A percentile compares a stretch with the other conserved stretches of the same genome.
phyloP scores from a whole-genome alignment of 1,140 invertebrate genomes.

The Zelostemma sp. region DNA sequence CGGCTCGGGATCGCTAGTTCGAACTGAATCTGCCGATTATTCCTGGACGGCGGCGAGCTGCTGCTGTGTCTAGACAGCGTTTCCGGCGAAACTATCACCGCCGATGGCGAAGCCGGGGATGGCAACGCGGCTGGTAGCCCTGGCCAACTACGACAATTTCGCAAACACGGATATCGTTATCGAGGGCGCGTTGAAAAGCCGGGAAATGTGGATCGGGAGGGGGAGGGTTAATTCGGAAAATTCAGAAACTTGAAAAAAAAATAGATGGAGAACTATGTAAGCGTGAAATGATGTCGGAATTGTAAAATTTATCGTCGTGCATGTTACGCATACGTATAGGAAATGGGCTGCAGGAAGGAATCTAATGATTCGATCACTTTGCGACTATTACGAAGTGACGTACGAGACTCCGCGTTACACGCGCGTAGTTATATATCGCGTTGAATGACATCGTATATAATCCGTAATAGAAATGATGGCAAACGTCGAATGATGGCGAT shows the following conservation, averaged over 20 bases:
- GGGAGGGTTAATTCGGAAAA: too few relatives aligned
- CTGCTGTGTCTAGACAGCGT: conserved; percentile 76
- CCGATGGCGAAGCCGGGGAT: conserved; percentile 78
- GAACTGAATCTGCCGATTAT: conserved; percentile 58
- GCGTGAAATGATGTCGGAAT: background rate
- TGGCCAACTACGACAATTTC: conserved; percentile 61
- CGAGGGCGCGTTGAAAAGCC: background rate
- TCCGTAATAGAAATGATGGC: too few relatives aligned
- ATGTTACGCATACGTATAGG: background rate
- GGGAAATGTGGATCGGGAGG: too few relatives aligned
- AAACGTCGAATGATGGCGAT: too few relatives aligned
- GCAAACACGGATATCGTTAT: conserved; percentile 6
- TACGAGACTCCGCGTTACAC: too few relatives aligned
- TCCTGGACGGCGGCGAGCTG: conserved; percentile 61
- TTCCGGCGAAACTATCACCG: conserved; percentile 81
- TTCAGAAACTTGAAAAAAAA: background rate
- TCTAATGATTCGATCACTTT: too few relatives aligned
- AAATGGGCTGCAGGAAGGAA: too few relatives aligned
- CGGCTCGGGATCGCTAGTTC: conserved; percentile 62
- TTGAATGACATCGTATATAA: too few relatives aligned
- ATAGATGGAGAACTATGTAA: background rate
- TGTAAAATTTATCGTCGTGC: too few relatives aligned
- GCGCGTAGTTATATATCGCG: too few relatives aligned
- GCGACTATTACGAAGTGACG: too few relatives aligned
- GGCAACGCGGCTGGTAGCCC: conserved; percentile 70